Percentiles rank a stretch among this genome's conserved stretches.
phyloP scores from a whole-genome alignment of 2,113 vertebrate genomes.

The Polyodon spathula region DNA sequence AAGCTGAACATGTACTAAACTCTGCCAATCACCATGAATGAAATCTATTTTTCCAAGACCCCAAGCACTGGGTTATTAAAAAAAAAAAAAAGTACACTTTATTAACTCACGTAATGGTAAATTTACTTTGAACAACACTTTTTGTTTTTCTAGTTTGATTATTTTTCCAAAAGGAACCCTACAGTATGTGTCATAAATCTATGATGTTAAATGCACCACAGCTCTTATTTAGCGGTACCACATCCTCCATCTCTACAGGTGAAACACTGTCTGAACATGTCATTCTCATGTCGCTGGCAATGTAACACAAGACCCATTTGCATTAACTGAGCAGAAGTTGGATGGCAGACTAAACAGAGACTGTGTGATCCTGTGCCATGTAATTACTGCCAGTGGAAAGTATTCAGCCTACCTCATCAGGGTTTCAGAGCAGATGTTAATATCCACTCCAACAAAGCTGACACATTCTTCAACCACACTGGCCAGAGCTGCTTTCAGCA shows the following conservation, averaged over 20 bases:
- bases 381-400: conserved; percentile 64
- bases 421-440: conserved; percentile 96
- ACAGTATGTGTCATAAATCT: too few relatives aligned
- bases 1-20: too few relatives aligned
- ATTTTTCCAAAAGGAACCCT: conserved; percentile 5
- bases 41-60: too few relatives aligned
- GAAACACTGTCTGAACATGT: conserved; percentile 31
- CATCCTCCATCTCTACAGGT: too few relatives aligned
- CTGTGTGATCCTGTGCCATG: conserved; percentile 58
- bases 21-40: too few relatives aligned
- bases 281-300: conserved; percentile 35
- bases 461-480: conserved; percentile 97
- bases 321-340: conserved; percentile 37
- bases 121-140: neutral
- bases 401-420: conserved; percentile 84
- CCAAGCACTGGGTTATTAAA: too few relatives aligned
- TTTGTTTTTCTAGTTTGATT: neutral
- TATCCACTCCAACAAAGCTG: conserved; percentile 97
- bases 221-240: too few relatives aligned
- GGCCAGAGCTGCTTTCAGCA: conserved; percentile 84
- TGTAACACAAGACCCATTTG: conserved; percentile 32
- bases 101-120: neutral
- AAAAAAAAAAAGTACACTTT: too few relatives aligned
- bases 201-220: too few relatives aligned
- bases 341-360: conserved; percentile 61